Evolutionary conservation across 92 coral and sea anemone genomes (phyloP).

Genomic region (Anthopleura xanthogrammica): DNA sequence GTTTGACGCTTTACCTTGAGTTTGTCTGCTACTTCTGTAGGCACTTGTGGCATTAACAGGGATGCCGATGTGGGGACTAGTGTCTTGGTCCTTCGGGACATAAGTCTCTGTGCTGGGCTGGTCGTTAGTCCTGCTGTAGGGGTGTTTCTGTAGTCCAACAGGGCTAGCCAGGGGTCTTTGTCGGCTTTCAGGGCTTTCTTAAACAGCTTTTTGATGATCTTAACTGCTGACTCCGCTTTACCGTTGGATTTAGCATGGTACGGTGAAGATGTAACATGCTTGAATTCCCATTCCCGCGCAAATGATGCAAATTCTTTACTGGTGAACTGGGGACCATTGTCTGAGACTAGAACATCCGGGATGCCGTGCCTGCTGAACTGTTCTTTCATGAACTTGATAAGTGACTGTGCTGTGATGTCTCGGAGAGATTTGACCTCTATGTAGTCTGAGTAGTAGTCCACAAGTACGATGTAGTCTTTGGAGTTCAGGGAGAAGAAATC

Average conservation of each 20-base stretch:
- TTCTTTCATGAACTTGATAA: constrained; percentile 33
- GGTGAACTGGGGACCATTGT: constrained; percentile 35
- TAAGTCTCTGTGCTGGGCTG: constrained; percentile 51
- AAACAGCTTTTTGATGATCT: constrained; percentile 35
- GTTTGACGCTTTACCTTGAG: not conserved
- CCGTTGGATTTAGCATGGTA: constrained; percentile 13
- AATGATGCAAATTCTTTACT: constrained; percentile 20
- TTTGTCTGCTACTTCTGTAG: too few species aligned
- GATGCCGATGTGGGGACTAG: constrained; percentile 20
- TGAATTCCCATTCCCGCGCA: constrained; percentile 32
- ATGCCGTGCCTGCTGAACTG: constrained; percentile 52
- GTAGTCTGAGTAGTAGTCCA: too few species aligned
- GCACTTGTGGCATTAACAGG: too few species aligned
- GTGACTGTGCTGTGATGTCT: constrained; percentile 9
- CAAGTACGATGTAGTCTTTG: too few species aligned
- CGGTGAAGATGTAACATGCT: constrained; percentile 28
- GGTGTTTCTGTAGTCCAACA: constrained; percentile 46
- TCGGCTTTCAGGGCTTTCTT: constrained; percentile 46
- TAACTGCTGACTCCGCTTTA: not conserved
- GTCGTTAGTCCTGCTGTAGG: constrained; percentile 43
- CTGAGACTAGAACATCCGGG: constrained; percentile 44
- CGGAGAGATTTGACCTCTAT: not conserved
- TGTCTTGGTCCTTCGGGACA: constrained; percentile 47
- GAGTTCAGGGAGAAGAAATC: too few species aligned
- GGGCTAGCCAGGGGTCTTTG: constrained; percentile 55